phyloP scores from a whole-genome alignment of 2,888 invertebrate genomes.

The Heteropelma amictum region DNA sequence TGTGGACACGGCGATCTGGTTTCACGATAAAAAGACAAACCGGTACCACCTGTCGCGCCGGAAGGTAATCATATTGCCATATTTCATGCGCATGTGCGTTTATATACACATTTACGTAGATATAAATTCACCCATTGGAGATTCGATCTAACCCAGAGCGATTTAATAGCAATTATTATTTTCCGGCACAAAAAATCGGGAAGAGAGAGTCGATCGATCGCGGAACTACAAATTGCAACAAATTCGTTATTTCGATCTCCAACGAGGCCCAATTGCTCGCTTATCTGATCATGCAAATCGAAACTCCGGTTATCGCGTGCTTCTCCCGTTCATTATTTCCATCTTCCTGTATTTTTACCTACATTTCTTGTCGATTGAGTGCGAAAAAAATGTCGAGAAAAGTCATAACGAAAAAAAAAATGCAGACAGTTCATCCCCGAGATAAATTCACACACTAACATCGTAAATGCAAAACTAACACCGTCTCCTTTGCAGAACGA shows the following conservation, averaged over 20 bases:
- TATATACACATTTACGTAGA: no score
- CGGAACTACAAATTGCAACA: slow-evolving; percentile 68
- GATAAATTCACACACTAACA: no score
- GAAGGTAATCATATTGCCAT: slow-evolving; percentile 57
- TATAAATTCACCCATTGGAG: slow-evolving; percentile 33
- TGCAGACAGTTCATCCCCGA: no score
- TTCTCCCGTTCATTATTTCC: not conserved
- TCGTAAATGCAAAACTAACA: no score
- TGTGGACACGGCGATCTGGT: slow-evolving; percentile 54
- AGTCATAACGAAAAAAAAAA: no score
- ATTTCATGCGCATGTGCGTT: no score
- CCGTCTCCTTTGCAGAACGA: no score
- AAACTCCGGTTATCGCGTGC: not conserved
- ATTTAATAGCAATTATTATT: slow-evolving; percentile 73
- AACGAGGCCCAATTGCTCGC: slow-evolving; percentile 17
- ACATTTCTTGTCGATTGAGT: no score
- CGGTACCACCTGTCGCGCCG: slow-evolving; percentile 62
- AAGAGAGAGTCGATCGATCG: slow-evolving; percentile 55
- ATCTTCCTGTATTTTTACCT: no score
- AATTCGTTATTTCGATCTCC: slow-evolving; percentile 60
- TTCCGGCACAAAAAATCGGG: slow-evolving; percentile 14
- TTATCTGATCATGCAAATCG: slow-evolving; percentile 43
- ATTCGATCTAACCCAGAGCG: slow-evolving; percentile 68
- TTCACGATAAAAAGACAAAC: slow-evolving; percentile 62
- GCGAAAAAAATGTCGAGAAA: no score